Evolutionary conservation across 1,140 invertebrate species (phyloP).

Genomic region (Drosophila chauvacae): DNA sequence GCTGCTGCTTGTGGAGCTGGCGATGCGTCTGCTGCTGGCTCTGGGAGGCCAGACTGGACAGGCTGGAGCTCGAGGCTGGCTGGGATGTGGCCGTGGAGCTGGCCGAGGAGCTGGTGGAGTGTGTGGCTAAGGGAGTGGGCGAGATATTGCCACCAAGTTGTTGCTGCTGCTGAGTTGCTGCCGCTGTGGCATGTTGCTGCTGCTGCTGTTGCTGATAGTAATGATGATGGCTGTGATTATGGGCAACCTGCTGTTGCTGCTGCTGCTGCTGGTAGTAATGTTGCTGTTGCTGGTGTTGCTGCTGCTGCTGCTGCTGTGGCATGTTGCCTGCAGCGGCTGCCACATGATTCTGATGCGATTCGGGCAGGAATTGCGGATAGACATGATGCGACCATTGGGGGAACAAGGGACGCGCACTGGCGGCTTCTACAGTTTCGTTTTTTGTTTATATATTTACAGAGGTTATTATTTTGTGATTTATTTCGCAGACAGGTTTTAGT

Average conservation of each 20-base stretch:
- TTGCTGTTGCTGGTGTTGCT: constrained; percentile 69
- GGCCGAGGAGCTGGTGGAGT: constrained; percentile 80
- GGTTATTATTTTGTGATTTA: background rate
- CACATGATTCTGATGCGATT: constrained; percentile 90
- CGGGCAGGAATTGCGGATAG: constrained; percentile 95
- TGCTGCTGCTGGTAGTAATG: constrained; percentile 62
- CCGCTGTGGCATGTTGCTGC: constrained; percentile 45
- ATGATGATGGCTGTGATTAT: constrained; percentile 73
- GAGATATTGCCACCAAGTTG: constrained; percentile 64
- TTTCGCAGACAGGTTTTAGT: background rate
- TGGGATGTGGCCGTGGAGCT: constrained; percentile 80
- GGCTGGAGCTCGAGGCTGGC: constrained; percentile 78
- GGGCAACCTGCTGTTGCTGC: constrained; percentile 56
- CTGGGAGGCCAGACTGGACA: constrained; percentile 78
- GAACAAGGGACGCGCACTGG: constrained; percentile 90
- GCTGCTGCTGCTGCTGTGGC: constrained; percentile 77
- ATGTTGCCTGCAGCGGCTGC: constrained; percentile 87
- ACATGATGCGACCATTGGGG: constrained; percentile 96
- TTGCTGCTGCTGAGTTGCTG: constrained; percentile 41
- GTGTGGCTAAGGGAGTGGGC: constrained; percentile 65
- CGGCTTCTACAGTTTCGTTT: constrained; percentile 64
- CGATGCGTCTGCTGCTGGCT: constrained; percentile 72
- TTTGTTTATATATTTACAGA: constrained; percentile 26
- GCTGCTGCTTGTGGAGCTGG: constrained; percentile 53
- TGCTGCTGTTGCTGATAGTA: constrained; percentile 72